These are phyloP conservation scores for Aproaerema taeniolella DNA, from an alignment of 2,888 invertebrate genomes.

Conservation along the genomic window DNA sequence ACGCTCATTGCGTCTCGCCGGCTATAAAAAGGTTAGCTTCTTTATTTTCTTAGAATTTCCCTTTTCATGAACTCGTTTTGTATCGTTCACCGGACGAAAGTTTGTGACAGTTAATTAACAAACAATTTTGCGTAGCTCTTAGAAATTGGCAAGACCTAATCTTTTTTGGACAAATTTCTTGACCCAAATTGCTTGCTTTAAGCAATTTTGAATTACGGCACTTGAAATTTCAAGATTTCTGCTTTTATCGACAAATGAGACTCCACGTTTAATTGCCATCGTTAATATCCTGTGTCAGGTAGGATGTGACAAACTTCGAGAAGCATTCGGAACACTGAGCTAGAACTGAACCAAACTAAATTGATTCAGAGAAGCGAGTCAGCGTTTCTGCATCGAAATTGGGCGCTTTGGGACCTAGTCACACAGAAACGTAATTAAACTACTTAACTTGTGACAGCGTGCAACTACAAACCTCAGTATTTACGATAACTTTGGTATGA, in stretches of 20 bases:
- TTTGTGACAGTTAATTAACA: constrained; percentile 19
- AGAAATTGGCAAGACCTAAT: no score
- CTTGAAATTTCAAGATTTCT: no score
- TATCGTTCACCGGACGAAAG: constrained; percentile 13
- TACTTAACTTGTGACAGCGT: no score
- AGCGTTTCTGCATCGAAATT: constrained; percentile 2
- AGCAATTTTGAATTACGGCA: no score
- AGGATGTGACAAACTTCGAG: constrained; percentile 6
- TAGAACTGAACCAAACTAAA: constrained; percentile 7
- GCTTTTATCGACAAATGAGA: no score
- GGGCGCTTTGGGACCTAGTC: constrained; percentile 4
- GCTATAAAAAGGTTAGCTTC: constrained; percentile 74
- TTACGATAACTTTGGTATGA: no score
- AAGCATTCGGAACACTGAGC: neutral
- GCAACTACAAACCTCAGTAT: no score
- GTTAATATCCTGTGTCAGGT: constrained; percentile 16
- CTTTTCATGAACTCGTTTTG: no score
- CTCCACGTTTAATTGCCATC: constrained; percentile 26
- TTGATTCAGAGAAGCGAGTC: neutral
- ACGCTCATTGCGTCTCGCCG: constrained; percentile 74
- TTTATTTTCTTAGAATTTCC: constrained; percentile 17
- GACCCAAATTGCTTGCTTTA: no score
- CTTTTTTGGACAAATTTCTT: no score
- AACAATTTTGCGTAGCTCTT: no score
- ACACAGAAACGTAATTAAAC: constrained; percentile 10